Percentiles rank a stretch among this genome's conserved stretches.
phyloP scores from a whole-genome alignment of 1,140 invertebrate genomes.

The Trinorchestia longiramus region DNA sequence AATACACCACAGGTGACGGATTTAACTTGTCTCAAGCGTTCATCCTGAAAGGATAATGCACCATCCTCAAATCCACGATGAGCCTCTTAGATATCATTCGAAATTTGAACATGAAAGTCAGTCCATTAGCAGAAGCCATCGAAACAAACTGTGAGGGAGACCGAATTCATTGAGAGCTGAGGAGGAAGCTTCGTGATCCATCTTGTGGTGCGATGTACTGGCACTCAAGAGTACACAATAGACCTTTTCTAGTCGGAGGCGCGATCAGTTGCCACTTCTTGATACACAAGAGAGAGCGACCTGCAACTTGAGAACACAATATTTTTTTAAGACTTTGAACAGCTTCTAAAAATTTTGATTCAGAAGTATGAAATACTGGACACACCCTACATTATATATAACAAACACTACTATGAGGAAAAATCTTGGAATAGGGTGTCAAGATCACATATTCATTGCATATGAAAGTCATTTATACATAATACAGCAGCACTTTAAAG shows the following conservation, averaged over 20 bases:
- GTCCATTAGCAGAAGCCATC: constrained; percentile 32
- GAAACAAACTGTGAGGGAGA: neutral
- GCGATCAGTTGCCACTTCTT: constrained; percentile 50
- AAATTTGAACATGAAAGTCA: neutral
- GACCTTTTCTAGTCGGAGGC: neutral
- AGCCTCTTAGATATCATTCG: neutral
- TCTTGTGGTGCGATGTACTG: constrained; percentile 27
- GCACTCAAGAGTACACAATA: constrained; percentile 40
- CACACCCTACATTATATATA: neutral
- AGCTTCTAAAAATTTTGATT: neutral
- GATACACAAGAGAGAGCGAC: neutral
- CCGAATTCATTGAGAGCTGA: neutral
- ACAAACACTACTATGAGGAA: neutral
- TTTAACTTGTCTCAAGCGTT: neutral
- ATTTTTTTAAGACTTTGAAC: neutral
- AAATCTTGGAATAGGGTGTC: neutral
- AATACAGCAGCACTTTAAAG: no score
- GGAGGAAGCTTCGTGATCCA: neutral
- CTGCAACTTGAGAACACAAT: constrained; percentile 30
- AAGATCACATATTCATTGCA: no score
- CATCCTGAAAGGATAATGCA: neutral
- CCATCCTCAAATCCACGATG: neutral
- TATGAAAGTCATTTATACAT: no score
- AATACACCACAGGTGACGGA: neutral
- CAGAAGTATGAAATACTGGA: neutral